These are phyloP conservation scores for Carlito syrichta DNA, from an alignment of 2,113 vertebrate species.

Conservation along the genomic window DNA sequence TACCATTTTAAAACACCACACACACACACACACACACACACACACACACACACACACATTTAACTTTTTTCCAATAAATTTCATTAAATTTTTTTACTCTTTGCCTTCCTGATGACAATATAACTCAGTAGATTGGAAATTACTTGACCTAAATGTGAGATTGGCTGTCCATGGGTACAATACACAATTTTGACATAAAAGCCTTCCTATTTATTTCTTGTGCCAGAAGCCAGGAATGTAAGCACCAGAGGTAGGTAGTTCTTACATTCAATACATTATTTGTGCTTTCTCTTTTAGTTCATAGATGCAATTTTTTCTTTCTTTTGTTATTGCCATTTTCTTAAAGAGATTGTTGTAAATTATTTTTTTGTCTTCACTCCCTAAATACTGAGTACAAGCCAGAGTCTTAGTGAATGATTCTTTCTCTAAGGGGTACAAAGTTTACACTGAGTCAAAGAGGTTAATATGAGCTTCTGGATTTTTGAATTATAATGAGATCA, in stretches of 20 bases:
- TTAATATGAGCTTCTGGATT: slow-evolving; percentile 29
- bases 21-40: neutral
- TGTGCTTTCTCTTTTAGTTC: neutral
- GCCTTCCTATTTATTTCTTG: neutral
- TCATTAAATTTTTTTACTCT: neutral
- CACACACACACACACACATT: neutral
- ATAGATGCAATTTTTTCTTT: neutral
- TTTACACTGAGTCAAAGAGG: neutral
- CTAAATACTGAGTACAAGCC: neutral
- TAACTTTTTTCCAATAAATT: neutral
- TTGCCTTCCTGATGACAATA: neutral
- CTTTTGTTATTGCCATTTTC: neutral
- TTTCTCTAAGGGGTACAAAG: neutral
- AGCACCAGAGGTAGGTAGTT: neutral
- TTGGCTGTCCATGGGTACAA: neutral
- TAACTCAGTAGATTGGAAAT: neutral
- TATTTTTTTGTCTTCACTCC: neutral
- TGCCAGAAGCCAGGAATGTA: neutral
- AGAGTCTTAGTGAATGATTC: neutral
- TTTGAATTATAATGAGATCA: slow-evolving; percentile 47
- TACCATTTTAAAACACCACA: neutral
- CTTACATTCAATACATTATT: neutral
- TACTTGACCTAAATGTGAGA: slow-evolving; percentile 18
- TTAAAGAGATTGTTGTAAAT: neutral
- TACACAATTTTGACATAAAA: neutral